These are phyloP conservation scores for Tragopan temminckii DNA, from an alignment of 2,797 vertebrate species.

Conservation along the genomic window DNA sequence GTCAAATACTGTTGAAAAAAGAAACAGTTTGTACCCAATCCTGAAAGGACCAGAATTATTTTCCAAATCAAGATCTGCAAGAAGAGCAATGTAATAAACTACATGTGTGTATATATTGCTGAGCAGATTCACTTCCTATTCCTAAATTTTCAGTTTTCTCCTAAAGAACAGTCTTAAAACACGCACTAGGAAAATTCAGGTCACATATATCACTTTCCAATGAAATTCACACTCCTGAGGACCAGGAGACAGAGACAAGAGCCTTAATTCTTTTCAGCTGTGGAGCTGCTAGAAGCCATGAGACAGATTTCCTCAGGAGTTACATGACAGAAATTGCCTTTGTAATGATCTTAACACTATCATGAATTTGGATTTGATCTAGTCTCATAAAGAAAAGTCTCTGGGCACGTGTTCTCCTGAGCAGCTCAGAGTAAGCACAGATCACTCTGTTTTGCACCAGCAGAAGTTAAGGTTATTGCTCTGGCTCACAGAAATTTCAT, in stretches of 20 bases:
- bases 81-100: background rate
- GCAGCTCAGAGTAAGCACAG: background rate
- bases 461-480: background rate
- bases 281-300: background rate
- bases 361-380: background rate
- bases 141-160: background rate
- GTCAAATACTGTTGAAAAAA: background rate
- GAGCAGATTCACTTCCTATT: background rate
- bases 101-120: background rate
- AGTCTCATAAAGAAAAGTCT: background rate
- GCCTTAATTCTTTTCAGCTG: background rate
- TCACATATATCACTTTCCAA: background rate
- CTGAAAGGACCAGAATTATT: background rate
- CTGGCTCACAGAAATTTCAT: background rate
- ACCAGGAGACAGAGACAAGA: background rate
- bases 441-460: background rate
- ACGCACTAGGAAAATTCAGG: background rate
- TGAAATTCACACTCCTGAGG: background rate
- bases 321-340: background rate
- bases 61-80: background rate
- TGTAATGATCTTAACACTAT: background rate
- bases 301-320: background rate
- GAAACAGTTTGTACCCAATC: background rate
- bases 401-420: background rate
- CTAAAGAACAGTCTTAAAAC: background rate